Percentiles rank a stretch among this genome's conserved stretches.
Conservation (phyloP, 2,113 vertebrate genomes). For the Fulmarus glacialis region DNA sequence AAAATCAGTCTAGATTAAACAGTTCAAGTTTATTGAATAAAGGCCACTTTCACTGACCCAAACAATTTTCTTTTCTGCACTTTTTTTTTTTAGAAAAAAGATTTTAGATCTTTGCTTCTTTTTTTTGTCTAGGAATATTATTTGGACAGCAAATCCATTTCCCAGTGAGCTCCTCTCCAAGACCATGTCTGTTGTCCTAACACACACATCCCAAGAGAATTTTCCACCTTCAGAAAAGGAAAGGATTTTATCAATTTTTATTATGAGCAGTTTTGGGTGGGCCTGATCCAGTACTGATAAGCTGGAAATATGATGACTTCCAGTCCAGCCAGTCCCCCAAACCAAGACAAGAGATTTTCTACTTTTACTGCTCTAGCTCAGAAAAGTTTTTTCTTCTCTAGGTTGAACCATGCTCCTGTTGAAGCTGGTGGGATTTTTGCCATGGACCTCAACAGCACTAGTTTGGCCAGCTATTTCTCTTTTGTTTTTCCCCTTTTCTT, state of each 20-base stretch:
- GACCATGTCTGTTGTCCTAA: no score
- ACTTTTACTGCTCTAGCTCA: not conserved
- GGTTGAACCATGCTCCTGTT: not conserved
- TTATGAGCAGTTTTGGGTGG: not conserved
- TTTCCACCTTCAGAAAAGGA: not conserved
- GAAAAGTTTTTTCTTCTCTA: not conserved
- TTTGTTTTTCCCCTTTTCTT: not conserved
- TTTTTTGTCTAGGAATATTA: not conserved
- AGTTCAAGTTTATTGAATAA: not conserved
- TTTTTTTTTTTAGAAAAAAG: not conserved
- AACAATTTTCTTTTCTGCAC: not conserved
- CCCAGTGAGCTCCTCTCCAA: not conserved
- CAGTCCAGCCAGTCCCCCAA: not conserved
- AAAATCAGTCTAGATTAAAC: not conserved
- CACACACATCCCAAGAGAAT: not conserved
- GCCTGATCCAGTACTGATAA: not conserved
- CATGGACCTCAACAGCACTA: not conserved
- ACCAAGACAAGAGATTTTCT: not conserved
- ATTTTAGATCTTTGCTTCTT: not conserved
- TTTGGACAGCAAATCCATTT: not conserved
- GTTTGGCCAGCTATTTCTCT: not conserved
- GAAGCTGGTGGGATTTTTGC: not conserved
- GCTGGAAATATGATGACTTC: rapidly evolving
- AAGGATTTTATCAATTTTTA: not conserved
- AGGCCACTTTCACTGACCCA: not conserved